A percentile compares a stretch with the other conserved stretches of the same genome.
Evolutionary conservation across 92 coral and sea anemone species (phyloP).

Genomic region (Meandrina meandrites): DNA sequence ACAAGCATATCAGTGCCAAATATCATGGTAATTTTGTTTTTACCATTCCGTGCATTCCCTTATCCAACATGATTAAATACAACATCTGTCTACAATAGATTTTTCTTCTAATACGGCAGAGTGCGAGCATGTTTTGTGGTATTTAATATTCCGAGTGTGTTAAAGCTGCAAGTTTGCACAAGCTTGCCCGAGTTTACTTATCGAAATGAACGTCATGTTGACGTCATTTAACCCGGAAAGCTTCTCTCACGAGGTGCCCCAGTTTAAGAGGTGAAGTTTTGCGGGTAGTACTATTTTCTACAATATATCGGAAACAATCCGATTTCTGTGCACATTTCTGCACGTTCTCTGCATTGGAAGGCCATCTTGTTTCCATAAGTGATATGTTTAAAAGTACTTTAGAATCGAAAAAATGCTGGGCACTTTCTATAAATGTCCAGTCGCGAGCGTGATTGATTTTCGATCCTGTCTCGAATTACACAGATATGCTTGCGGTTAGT

Average conservation of each 20-base stretch:
- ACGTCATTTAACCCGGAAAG: slow-evolving; percentile 34
- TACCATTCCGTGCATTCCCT: background rate
- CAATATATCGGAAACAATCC: background rate
- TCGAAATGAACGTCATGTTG: slow-evolving; percentile 8
- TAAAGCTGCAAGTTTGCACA: background rate
- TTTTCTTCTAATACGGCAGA: background rate
- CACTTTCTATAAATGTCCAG: background rate
- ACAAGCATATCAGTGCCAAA: background rate
- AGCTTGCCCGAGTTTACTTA: background rate
- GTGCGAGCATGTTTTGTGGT: background rate
- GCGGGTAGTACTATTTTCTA: background rate
- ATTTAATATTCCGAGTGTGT: background rate
- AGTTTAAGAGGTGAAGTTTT: background rate
- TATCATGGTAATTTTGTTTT: slow-evolving; percentile 20
- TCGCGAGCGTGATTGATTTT: slow-evolving; percentile 5
- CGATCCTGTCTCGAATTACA: background rate
- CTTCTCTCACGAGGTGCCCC: background rate
- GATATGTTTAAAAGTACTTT: background rate
- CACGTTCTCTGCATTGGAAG: background rate
- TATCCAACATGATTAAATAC: slow-evolving; percentile 9
- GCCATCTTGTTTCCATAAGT: background rate
- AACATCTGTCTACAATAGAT: slow-evolving; percentile 18
- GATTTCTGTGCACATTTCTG: background rate
- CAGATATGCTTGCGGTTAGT: background rate
- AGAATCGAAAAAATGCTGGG: slow-evolving; percentile 17